Percentiles rank a stretch among this genome's conserved stretches.
These are phyloP conservation scores for Neodiprion virginianus DNA, from an alignment of 1,140 invertebrate genomes.

Conservation along the genomic window DNA sequence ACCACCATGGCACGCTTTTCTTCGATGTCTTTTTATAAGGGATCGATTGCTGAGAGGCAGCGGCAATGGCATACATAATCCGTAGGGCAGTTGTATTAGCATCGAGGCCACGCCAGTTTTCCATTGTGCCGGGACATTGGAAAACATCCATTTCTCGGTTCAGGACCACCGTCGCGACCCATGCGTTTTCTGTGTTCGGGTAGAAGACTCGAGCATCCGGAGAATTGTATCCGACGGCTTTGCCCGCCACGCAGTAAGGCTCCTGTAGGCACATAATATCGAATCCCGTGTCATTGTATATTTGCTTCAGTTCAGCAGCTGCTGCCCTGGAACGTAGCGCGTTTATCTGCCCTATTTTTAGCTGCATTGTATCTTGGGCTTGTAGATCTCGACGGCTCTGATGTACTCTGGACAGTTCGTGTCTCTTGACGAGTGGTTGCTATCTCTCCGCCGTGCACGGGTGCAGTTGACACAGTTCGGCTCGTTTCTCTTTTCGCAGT, in stretches of 20 bases:
- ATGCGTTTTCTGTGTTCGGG: too few relatives aligned
- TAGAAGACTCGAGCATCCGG: too few relatives aligned
- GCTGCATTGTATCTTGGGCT: not conserved
- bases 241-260: not conserved
- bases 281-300: not conserved
- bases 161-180: too few relatives aligned
- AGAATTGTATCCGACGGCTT: not conserved
- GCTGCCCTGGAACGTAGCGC: not conserved
- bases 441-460: not conserved
- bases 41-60: too few relatives aligned
- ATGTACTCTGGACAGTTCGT: constrained; percentile 8
- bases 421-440: not conserved
- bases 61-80: too few relatives aligned
- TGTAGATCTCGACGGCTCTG: constrained; percentile 1
- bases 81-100: too few relatives aligned
- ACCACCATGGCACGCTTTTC: too few relatives aligned
- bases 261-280: constrained; percentile 16
- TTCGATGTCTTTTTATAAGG: too few relatives aligned
- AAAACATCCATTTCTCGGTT: too few relatives aligned
- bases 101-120: too few relatives aligned
- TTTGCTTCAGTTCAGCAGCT: constrained; percentile 5
- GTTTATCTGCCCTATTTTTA: constrained; percentile 15
- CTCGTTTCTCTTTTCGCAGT: not conserved
- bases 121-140: too few relatives aligned
- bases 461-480: constrained; percentile 3